Evolutionary conservation across 1,140 invertebrate genomes (phyloP), one percentile per base, ranked within the genome.

Genomic region (Asbolus verrucosus): DNA sequence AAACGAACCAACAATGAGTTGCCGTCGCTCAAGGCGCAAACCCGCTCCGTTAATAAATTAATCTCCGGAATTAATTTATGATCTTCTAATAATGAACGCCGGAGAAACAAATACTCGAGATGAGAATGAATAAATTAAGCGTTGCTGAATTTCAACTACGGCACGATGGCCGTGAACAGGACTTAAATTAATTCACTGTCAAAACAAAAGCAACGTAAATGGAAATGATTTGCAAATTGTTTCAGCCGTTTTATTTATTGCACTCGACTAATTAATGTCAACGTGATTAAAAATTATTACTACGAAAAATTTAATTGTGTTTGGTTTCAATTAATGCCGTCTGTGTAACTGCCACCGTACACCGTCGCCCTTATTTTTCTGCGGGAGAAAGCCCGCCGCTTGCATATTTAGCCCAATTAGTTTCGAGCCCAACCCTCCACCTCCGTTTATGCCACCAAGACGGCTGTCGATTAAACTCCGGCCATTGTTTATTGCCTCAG

Each of bases 31-130:
- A 54, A 41, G 60, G 60, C 60, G 60, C 36, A 41, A 39, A 38
- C 60, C 60, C 63, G 65, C 61, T 36, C 68, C 27, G 68, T 39
- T 71, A 71, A 71, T 67, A 71, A 67, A 71, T 71, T 71, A 71
- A 71, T 71, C 70, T 43, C 65, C 39, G 43, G 60, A 65, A 69
- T 72, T 72, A 72, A 72, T 72, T 72, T 72, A 72, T 69, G 62
- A 72, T 69, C 70, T 72, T 72, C 67, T 72, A 72, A 72, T 72
- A 72, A 72, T 62, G 70, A 72, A 72, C 67, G 46, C 43, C 31
- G 33, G 67, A 60, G 70, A 72, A 69, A 69, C 66, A 72, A 72
- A 72, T 69, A 72, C 46, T 69, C 43, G 50, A 61, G 66, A 60
- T 54, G 50, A 33, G 50, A 61, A 68, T 68, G 66, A 68, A 68